A percentile compares a stretch with the other conserved stretches of the same genome.
Evolutionary conservation across 2,113 vertebrate genomes (phyloP).

Genomic region (Labeo catla): DNA sequence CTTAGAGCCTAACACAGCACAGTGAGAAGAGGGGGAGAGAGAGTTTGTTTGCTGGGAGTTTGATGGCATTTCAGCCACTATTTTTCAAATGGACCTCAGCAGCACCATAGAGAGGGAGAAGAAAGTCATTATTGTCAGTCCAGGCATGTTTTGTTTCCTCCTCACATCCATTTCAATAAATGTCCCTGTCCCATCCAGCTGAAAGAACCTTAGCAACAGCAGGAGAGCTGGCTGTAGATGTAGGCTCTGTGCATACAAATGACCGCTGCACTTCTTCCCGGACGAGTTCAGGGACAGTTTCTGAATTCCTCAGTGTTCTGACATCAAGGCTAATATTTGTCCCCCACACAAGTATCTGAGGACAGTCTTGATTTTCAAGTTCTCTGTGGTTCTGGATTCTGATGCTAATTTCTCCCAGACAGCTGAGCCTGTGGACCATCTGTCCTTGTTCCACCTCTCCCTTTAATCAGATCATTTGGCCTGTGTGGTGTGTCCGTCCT

Average conservation of each 20-base stretch:
- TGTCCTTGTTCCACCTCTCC: conserved; percentile 36
- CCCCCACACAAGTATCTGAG: conserved; percentile 40
- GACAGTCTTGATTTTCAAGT: conserved; percentile 36
- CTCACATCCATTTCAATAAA: conserved; percentile 64
- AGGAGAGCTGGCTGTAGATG: conserved; percentile 41
- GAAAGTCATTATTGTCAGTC: conserved; percentile 46
- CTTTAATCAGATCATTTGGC: conserved; percentile 48
- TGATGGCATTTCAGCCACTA: conserved; percentile 49
- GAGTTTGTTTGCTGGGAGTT: conserved; percentile 54
- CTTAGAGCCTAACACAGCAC: conserved; percentile 50
- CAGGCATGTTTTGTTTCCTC: conserved; percentile 61
- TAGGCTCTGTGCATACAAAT: conserved; percentile 61
- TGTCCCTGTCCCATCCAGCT: conserved; percentile 53
- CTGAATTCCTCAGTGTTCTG: conserved; percentile 19
- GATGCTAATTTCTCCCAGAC: conserved; percentile 44
- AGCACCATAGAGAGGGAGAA: conserved; percentile 55
- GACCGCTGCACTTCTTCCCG: conserved; percentile 43
- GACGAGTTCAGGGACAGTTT: conserved; percentile 28
- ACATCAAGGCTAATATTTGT: conserved; percentile 42
- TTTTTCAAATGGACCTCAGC: conserved; percentile 56
- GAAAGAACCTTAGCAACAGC: conserved; percentile 42
- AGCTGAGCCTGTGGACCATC: conserved; percentile 46
- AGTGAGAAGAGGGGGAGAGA: conserved; percentile 33
- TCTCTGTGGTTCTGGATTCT: conserved; percentile 37
- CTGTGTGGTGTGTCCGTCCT: conserved; percentile 17